phyloP scores from a whole-genome alignment of 2,113 vertebrate genomes.

The Felis chaus region DNA sequence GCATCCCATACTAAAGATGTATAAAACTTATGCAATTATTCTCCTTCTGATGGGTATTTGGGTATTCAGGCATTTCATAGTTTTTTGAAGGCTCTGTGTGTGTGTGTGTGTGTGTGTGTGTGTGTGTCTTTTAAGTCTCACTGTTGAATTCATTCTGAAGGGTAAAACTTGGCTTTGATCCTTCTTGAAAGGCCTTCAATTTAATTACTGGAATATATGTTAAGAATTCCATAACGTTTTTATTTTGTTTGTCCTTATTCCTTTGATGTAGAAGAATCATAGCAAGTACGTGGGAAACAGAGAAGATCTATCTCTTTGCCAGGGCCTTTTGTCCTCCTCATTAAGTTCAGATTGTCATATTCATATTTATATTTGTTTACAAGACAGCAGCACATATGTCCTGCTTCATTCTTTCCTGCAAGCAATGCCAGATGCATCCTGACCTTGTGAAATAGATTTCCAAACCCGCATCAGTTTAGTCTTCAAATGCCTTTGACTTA shows the following conservation, averaged over 20 bases:
- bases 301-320: background rate
- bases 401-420: background rate
- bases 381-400: background rate
- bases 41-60: background rate
- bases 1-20: background rate
- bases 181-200: background rate
- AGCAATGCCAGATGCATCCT: background rate
- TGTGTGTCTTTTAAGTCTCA: background rate
- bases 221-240: background rate
- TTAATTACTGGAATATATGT: background rate
- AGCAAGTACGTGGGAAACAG: background rate
- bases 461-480: background rate
- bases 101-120: background rate
- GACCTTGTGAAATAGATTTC: background rate
- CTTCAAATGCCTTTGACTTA: background rate
- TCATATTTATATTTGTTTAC: background rate
- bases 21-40: background rate
- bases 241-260: background rate
- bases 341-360: background rate
- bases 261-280: background rate
- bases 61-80: background rate
- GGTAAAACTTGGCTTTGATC: background rate
- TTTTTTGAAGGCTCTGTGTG: background rate
- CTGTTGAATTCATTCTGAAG: background rate
- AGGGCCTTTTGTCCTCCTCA: background rate